These are phyloP conservation scores for Microdon myrmicae DNA, from an alignment of 2,888 invertebrate genomes.

Conservation along the genomic window DNA sequence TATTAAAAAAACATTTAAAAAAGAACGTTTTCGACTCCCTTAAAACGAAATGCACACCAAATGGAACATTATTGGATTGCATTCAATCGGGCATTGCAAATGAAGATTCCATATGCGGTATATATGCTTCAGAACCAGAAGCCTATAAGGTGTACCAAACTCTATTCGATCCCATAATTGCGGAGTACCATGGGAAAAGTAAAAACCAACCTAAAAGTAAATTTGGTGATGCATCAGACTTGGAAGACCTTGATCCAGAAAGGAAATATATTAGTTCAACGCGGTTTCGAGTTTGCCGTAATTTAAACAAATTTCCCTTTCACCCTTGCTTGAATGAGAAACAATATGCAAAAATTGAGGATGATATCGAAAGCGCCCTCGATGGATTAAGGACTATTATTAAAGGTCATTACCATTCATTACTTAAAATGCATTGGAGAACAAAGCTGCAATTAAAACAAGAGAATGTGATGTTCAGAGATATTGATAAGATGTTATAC, in stretches of 20 bases:
- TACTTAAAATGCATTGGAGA: conserved; percentile 95
- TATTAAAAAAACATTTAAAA: conserved; percentile 94
- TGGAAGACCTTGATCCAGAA: conserved; percentile 92
- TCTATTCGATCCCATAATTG: conserved; percentile 96
- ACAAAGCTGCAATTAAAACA: conserved; percentile 95
- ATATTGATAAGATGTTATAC: conserved; percentile 82
- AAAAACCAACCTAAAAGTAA: conserved; percentile 93
- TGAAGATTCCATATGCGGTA: conserved; percentile 94
- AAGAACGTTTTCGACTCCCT: conserved; percentile 89
- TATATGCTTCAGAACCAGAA: conserved; percentile 97
- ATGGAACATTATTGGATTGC: conserved; percentile 89
- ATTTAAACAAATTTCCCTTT: conserved; percentile 94
- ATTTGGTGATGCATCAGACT: conserved; percentile 90
- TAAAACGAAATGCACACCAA: conserved; percentile 88
- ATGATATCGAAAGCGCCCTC: conserved; percentile 83
- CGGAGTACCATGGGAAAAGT: conserved; percentile 94
- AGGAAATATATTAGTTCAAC: conserved; percentile 93
- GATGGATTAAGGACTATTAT: conserved; percentile 86
- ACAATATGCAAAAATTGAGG: conserved; percentile 97
- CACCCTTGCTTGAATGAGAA: conserved; percentile 96
- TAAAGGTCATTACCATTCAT: conserved; percentile 92
- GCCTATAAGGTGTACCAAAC: conserved; percentile 91
- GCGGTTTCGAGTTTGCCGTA: conserved; percentile 95
- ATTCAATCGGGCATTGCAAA: conserved; percentile 97
- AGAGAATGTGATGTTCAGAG: conserved; percentile 98